These are phyloP conservation scores for Dromas ardeola DNA, from an alignment of 2,113 vertebrate genomes.

Conservation along the genomic window DNA sequence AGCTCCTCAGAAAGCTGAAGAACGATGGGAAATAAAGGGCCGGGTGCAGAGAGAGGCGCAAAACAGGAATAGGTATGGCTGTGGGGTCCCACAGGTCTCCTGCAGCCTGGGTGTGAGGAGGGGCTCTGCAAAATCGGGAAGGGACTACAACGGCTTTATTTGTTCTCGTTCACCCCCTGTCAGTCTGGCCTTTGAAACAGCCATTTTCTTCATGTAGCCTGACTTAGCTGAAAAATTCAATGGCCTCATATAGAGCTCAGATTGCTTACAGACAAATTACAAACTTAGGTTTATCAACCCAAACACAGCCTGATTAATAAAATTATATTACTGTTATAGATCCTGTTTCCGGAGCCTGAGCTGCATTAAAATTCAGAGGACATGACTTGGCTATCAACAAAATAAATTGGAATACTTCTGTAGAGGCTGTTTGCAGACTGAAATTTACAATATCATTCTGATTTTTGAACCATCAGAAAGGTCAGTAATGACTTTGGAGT, in stretches of 20 bases:
- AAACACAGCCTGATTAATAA: slow-evolving; percentile 6
- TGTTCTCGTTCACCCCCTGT: neutral
- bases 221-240: neutral
- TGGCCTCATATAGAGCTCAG: neutral
- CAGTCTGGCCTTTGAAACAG: neutral
- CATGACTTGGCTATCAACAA: neutral
- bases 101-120: too few species aligned
- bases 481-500: neutral
- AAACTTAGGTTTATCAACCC: neutral
- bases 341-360: neutral
- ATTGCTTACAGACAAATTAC: neutral
- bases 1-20: neutral
- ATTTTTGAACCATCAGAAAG: neutral
- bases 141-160: neutral
- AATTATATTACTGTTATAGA: neutral
- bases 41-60: neutral
- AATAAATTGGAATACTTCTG: neutral
- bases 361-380: neutral
- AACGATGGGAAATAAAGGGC: neutral
- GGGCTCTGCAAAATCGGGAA: accelerated
- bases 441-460: neutral
- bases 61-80: neutral
- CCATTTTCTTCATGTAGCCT: neutral
- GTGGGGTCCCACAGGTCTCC: neutral
- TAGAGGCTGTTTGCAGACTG: neutral